Base-by-base conservation (phyloP, 2,888 invertebrate species). In the Lepidocyrtoides sp. region DNA sequence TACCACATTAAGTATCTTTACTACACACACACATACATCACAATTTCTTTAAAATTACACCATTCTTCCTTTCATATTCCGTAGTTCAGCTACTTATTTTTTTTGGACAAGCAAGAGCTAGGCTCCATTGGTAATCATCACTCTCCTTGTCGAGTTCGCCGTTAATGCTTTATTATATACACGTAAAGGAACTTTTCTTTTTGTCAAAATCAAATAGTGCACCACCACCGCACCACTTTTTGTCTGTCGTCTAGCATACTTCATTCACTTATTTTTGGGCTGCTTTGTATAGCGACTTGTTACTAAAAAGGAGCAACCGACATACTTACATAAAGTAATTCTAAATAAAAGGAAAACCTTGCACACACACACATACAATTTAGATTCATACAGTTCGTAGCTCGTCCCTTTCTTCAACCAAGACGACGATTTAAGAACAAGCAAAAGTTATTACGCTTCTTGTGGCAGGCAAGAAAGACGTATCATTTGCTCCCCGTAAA, bases 401-500 rank as follows among this genome's bases (percentile, higher is more conserved):
- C 82, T 66, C 82, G 32, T 72, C 57, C 60, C 41, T 63, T n/a
- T 79, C 66, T 14, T 69, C 36, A 36, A n/a, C 20, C 48, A 75
- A 14, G 29, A 81, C 36, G 79, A 81, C 29, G 36, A 57, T 81
- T 81, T 54, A 81, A 10, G 10, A n/a, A 81, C 32, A 81, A 57
- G 36, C 36, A 12, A 36, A 57, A 57, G 2, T 57, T 57, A 81
- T 81, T 36, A 81, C 79, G 54, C n/a, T 81, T 82, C 29, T 83
- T 89, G 44, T 83, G 63, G 20, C 32, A 89, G 83, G 77, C 89
- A 48, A 83, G 83, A 83, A 57, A 69, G 82, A 89, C 83, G 63
- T 89, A 83, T 89, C 83, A 89, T 89, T 89, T 89, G 63, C 89
- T 77, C 75, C 75, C 36, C 79, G 83, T 83, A 89, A 89, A 83